Evolutionary conservation across 2,888 invertebrate species (phyloP).

Genomic region (Platycnemis pennipes): DNA sequence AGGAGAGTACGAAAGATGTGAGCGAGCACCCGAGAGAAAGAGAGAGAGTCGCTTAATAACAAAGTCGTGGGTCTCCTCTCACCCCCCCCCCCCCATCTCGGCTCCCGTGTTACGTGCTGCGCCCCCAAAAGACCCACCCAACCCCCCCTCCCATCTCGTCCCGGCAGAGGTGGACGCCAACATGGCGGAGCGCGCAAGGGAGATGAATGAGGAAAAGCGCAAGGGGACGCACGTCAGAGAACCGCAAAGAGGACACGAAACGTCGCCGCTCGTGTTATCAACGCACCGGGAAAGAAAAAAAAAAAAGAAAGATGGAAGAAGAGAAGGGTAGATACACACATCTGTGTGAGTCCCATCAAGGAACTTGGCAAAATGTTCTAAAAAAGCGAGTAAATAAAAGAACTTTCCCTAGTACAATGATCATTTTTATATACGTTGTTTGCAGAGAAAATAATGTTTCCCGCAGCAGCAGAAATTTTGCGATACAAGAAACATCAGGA

Average conservation of each 20-base stretch:
- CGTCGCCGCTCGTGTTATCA: neutral
- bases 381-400: no score
- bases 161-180: neutral
- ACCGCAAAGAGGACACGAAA: neutral
- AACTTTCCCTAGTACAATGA: no score
- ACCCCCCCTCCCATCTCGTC: neutral
- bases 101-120: slow-evolving; percentile 14
- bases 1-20: neutral
- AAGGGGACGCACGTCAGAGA: neutral
- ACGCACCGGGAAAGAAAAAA: neutral
- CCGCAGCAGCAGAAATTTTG: neutral
- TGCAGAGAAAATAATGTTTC: neutral
- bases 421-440: no score
- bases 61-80: neutral
- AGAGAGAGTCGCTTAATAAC: slow-evolving; percentile 27
- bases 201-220: neutral
- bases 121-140: slow-evolving; percentile 15
- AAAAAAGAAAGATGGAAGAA: neutral
- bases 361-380: no score
- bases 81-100: neutral
- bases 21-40: no score
- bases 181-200: slow-evolving; percentile 3
- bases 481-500: neutral
- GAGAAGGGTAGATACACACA: neutral
- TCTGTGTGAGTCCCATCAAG: neutral